These are phyloP conservation scores for Dendrocopos noguchii DNA, from an alignment of 2,113 vertebrate genomes.

Conservation along the genomic window DNA sequence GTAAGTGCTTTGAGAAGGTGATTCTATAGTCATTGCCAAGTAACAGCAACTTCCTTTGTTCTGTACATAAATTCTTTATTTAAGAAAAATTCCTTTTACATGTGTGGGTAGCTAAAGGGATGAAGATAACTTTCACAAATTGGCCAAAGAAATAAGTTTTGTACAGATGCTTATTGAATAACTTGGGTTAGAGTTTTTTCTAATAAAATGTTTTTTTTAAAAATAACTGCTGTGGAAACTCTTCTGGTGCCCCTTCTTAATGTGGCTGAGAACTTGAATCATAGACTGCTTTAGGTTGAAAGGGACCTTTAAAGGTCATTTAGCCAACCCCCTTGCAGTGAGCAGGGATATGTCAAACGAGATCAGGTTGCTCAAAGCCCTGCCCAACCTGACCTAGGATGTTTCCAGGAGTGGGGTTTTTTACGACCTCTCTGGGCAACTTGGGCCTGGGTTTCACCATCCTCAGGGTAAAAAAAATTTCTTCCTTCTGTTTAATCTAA, in stretches of 20 bases:
- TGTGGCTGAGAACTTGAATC: neutral
- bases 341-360: too few species aligned
- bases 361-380: too few species aligned
- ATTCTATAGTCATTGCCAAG: neutral
- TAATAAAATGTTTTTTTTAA: constrained; percentile 51
- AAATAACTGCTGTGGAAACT: neutral
- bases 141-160: constrained; percentile 21
- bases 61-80: neutral
- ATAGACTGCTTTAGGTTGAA: too few species aligned
- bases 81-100: neutral
- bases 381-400: too few species aligned
- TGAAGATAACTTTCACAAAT: neutral
- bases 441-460: too few species aligned
- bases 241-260: neutral
- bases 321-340: too few species aligned
- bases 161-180: constrained; percentile 5
- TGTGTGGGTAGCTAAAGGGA: neutral
- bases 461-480: too few species aligned
- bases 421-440: too few species aligned
- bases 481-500: too few species aligned
- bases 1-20: neutral
- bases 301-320: too few species aligned
- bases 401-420: too few species aligned
- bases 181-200: neutral
- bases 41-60: neutral